Conservation (phyloP, 2,888 invertebrate species). For the Gastracanthus pulcherrimus region DNA sequence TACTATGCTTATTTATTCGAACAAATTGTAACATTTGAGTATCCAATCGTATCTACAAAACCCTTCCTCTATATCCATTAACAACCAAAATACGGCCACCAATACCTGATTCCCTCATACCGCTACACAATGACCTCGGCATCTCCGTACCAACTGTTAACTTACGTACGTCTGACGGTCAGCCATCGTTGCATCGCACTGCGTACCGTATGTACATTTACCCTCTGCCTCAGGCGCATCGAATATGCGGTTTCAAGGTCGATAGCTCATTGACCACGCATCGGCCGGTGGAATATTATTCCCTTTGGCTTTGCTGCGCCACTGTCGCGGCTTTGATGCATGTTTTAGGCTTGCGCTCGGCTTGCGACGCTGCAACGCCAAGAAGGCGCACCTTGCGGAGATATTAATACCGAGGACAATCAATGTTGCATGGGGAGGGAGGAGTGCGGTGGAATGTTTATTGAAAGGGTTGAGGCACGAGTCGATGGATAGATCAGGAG, state of each 20-base stretch:
- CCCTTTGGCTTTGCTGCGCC: constrained; percentile 7
- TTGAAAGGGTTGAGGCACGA: background rate
- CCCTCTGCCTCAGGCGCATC: constrained; percentile 18
- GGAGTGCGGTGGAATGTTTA: background rate
- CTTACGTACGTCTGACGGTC: no score
- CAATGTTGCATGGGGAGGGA: background rate
- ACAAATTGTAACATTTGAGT: no score
- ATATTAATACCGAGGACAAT: background rate
- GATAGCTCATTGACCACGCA: constrained; percentile 28
- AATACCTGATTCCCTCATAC: no score
- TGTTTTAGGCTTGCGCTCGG: constrained; percentile 1
- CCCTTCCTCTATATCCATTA: no score
- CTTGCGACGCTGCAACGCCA: background rate
- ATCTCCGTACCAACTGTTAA: no score
- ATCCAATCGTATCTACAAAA: no score
- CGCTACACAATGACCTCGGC: no score
- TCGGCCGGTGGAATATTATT: constrained; percentile 44
- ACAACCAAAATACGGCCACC: no score
- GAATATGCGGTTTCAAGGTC: constrained; percentile 50
- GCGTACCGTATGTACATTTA: constrained; percentile 8
- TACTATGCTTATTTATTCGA: no score
- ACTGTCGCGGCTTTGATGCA: constrained; percentile 34
- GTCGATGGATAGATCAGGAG: background rate
- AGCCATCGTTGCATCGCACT: background rate
- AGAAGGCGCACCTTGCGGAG: background rate